A percentile compares a stretch with the other conserved stretches of the same genome.
Evolutionary conservation across 2,888 invertebrate species (phyloP).

Genomic region (Cylloceria caligata): DNA sequence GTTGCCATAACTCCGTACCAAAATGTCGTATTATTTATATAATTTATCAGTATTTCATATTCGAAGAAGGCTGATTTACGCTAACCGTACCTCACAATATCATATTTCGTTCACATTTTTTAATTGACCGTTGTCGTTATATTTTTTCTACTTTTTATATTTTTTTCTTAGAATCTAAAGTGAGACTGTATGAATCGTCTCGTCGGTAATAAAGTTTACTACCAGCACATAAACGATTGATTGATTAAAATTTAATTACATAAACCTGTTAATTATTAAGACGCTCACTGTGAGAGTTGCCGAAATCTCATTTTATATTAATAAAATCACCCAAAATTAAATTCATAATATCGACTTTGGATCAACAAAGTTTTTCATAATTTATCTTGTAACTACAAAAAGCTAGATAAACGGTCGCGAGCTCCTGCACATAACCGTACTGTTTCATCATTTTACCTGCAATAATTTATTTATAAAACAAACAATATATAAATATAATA

Average conservation of each 20-base stretch:
- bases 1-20: constrained; percentile 37
- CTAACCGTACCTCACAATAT: neutral
- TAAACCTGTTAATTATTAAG: too few relatives aligned
- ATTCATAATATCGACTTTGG: too few relatives aligned
- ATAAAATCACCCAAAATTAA: too few relatives aligned
- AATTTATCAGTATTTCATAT: constrained; percentile 30
- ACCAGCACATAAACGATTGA: constrained; percentile 42
- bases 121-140: neutral
- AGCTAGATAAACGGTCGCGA: too few relatives aligned
- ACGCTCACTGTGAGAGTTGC: too few relatives aligned
- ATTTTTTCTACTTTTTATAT: constrained; percentile 20
- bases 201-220: constrained; percentile 28
- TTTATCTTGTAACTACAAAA: too few relatives aligned
- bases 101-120: neutral
- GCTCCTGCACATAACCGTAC: too few relatives aligned
- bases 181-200: constrained; percentile 9
- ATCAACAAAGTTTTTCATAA: too few relatives aligned
- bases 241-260: neutral
- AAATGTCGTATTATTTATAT: constrained; percentile 47
- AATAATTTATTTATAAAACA: too few relatives aligned
- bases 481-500: too few relatives aligned
- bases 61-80: neutral
- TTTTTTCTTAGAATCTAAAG: constrained; percentile 19
- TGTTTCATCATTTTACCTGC: too few relatives aligned
- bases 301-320: too few relatives aligned